A percentile compares a stretch with the other conserved stretches of the same genome.
phyloP scores from a whole-genome alignment of 1,140 invertebrate genomes.

The Lysiphlebus fabarum region DNA sequence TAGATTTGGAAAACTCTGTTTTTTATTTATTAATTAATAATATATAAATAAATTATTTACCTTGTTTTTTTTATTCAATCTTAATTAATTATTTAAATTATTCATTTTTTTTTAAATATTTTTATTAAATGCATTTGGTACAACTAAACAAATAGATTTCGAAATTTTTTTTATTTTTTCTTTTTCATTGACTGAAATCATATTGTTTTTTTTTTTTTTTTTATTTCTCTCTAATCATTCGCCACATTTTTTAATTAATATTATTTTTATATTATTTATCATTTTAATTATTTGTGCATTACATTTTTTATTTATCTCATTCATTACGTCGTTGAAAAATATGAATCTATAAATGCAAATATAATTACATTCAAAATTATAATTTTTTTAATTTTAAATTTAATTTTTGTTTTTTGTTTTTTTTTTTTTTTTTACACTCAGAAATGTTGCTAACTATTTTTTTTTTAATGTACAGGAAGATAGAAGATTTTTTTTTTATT shows the following conservation, averaged over 20 bases:
- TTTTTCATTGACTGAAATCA: too few relatives aligned
- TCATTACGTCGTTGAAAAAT: slow-evolving; percentile 39
- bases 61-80: slow-evolving; percentile 16
- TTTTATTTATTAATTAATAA: slow-evolving; percentile 22
- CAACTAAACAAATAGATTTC: slow-evolving; percentile 39
- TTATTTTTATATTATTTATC: slow-evolving; percentile 1
- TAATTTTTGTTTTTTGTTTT: too few relatives aligned
- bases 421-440: slow-evolving; percentile 39
- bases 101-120: slow-evolving; percentile 19
- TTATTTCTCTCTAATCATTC: background rate
- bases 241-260: background rate
- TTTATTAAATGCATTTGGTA: slow-evolving; percentile 54
- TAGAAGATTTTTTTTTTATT: slow-evolving; percentile 35
- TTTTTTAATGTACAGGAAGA: slow-evolving; percentile 47
- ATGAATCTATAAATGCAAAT: slow-evolving; percentile 44
- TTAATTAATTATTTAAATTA: slow-evolving; percentile 14
- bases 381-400: slow-evolving; percentile 24
- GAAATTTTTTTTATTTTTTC: too few relatives aligned
- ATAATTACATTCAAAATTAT: too few relatives aligned
- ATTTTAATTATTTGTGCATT: background rate
- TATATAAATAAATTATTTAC: background rate
- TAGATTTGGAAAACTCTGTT: slow-evolving; percentile 48
- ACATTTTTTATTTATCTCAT: background rate
- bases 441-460: slow-evolving; percentile 32
- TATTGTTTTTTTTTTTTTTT: slow-evolving; percentile 12